These are phyloP conservation scores for Daubentonia madagascariensis DNA, from an alignment of 2,113 vertebrate genomes.

Conservation along the genomic window DNA sequence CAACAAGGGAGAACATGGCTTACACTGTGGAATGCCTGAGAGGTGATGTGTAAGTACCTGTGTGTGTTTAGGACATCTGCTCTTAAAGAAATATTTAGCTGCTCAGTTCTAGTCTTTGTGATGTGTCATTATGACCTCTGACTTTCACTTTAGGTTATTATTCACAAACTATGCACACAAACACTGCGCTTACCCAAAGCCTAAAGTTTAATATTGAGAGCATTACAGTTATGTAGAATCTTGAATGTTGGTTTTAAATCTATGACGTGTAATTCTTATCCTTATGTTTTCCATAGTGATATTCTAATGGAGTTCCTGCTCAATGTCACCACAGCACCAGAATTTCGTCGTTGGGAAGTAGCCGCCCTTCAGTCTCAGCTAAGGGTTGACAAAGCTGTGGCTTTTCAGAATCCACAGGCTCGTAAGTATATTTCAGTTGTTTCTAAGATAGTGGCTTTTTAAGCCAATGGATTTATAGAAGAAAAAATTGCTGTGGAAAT, in stretches of 20 bases:
- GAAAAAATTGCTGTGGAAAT: background rate
- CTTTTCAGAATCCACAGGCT: constrained; percentile 89
- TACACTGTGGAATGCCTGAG: constrained; percentile 94
- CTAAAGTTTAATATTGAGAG: background rate
- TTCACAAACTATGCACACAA: background rate
- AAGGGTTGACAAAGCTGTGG: constrained; percentile 89
- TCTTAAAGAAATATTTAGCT: background rate
- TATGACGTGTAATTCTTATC: background rate
- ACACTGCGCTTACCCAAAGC: background rate
- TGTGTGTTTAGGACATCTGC: background rate
- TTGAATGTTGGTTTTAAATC: background rate
- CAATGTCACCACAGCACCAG: constrained; percentile 95
- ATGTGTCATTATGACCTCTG: background rate
- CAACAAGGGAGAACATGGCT: constrained; percentile 91
- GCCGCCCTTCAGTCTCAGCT: constrained; percentile 86
- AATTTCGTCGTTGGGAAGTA: constrained; percentile 96
- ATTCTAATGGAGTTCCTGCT: constrained; percentile 98
- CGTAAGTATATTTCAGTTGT: constrained; percentile 80
- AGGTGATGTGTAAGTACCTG: constrained; percentile 91
- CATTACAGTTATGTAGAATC: background rate
- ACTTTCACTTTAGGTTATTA: background rate
- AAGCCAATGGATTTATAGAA: background rate
- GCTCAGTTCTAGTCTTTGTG: background rate
- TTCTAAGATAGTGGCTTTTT: background rate
- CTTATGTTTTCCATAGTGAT: constrained; percentile 84